Evolutionary conservation across 2,113 vertebrate species (phyloP).

Genomic region (Ibidorhyncha struthersii): DNA sequence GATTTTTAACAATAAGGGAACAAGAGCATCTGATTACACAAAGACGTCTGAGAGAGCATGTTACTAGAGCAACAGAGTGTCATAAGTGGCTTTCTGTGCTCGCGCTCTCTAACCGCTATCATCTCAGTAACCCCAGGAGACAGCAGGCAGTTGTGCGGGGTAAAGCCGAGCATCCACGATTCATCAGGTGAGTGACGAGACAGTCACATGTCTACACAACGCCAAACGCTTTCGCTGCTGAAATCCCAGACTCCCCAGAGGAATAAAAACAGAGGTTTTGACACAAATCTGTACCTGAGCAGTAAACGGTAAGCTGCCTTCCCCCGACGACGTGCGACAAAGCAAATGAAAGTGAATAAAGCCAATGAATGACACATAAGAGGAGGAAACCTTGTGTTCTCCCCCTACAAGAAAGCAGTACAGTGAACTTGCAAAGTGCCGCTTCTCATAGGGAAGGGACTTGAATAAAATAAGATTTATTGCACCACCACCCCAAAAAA

Average conservation of each 20-base stretch:
- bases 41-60: not conserved
- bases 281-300: not conserved
- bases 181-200: not conserved
- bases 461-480: not conserved
- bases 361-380: not conserved
- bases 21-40: not conserved
- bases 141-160: not conserved
- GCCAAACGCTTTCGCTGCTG: not conserved
- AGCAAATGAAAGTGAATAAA: not conserved
- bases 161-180: not conserved
- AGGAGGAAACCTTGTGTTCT: not conserved
- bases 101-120: fast-evolving
- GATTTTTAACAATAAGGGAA: not conserved
- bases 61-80: not conserved
- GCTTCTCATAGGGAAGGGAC: not conserved
- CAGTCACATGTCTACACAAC: not conserved
- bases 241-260: not conserved
- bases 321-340: not conserved
- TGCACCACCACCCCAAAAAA: not conserved
- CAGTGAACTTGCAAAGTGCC: not conserved
- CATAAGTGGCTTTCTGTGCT: not conserved
- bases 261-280: not conserved
- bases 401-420: not conserved
- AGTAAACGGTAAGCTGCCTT: not conserved
- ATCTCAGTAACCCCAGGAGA: not conserved